phyloP scores from a whole-genome alignment of 2,888 invertebrate species.

The Trimorus sp. region DNA sequence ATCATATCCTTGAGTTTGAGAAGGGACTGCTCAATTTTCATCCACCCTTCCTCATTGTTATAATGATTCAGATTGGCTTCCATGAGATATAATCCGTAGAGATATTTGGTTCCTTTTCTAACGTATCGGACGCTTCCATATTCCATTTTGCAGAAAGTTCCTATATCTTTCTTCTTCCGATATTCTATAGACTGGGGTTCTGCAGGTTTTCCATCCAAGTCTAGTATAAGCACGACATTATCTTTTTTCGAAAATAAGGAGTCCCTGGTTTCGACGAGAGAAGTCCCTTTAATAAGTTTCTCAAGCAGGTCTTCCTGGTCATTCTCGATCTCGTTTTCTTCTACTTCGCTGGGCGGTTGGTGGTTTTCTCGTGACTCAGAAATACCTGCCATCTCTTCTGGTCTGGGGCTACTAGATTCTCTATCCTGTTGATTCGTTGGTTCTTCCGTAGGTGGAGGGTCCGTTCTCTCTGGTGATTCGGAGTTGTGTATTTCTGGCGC shows the following conservation, averaged over 20 bases:
- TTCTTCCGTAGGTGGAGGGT: too few species aligned
- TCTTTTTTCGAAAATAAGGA: slow-evolving; percentile 17
- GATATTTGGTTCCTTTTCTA: slow-evolving; percentile 15
- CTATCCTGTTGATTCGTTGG: too few species aligned
- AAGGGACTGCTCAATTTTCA: too few species aligned
- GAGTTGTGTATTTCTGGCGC: too few species aligned
- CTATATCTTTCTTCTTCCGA: slow-evolving; percentile 2
- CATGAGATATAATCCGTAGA: slow-evolving; percentile 15
- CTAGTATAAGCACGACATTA: slow-evolving; percentile 10
- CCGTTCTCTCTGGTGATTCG: too few species aligned
- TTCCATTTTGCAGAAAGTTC: slow-evolving; percentile 16
- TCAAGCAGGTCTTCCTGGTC: neutral
- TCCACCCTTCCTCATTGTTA: too few species aligned
- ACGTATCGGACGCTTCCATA: slow-evolving; percentile 11
- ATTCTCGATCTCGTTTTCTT: neutral
- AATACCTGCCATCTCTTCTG: too few species aligned
- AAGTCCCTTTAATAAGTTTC: neutral
- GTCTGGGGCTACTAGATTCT: neutral
- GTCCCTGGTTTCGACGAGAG: slow-evolving; percentile 11
- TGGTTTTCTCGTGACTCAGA: too few species aligned
- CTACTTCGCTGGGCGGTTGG: neutral
- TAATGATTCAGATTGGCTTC: too few species aligned
- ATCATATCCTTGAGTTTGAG: too few species aligned
- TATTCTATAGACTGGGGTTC: slow-evolving; percentile 9
- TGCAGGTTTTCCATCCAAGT: slow-evolving; percentile 3